Base-by-base conservation (phyloP, 2,888 invertebrate genomes). In the Pammene aurita region DNA sequence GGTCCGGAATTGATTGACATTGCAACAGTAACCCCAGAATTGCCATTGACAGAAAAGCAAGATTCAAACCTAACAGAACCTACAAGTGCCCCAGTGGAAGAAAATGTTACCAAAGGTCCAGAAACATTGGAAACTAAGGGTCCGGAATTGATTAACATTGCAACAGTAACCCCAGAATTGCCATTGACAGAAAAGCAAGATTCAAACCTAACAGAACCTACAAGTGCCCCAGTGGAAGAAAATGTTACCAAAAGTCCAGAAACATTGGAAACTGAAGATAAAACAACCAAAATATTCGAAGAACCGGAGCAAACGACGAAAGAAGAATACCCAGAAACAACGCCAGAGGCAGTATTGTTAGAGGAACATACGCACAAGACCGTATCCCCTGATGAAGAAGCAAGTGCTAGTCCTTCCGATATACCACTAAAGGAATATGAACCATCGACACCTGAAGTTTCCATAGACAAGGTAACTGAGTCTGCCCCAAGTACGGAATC, bases 1-100 rank as follows among this genome's bases (percentile, higher is more conserved):
- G 13, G 52, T 57, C 72, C 74, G 38, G 73, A 73, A 72, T 66
- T 54, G 46, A 48, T 61, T 48, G 72, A 70, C 13, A 72, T 73
- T 64, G 62, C 62, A 57, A 60, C 44, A 26, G 66, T 46, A 61
- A 14, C 60, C 11, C 35, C 44, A 57, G 44, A 44, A 57, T 60
- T 41, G 7, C 62, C 64, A 35, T 48, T 48, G 6, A 57, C 63
- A 67, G 66, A 55, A 55, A 58, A 62, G 14, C 44, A 11, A 55
- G 44, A 60, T 46, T 62, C 54, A 50, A 66, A 16, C 10, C 16
- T 26, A 35, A 68, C 69, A 11, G 67, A 58, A 60, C 38, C 65
- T 13, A 68, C 69, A 50, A 60, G 56, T 16, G n/a, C 42, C 61
- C 42, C 34, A 38, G 62, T 56, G n/a, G 67, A 72, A 14, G 50